phyloP scores from a whole-genome alignment of 2,113 vertebrate genomes.

The Carlito syrichta region DNA sequence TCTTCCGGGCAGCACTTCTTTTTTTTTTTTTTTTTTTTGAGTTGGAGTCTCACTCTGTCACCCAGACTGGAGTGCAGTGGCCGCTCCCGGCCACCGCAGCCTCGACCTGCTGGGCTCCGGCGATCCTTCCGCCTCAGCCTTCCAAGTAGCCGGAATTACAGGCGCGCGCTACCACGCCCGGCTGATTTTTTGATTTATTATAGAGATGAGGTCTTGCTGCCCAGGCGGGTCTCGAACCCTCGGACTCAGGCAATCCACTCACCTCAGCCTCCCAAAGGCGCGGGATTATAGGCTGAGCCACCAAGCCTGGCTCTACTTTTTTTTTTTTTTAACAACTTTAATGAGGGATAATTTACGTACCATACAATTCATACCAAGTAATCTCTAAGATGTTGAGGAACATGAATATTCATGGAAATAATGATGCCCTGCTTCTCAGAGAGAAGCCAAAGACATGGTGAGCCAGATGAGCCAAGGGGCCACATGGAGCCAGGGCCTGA shows the following conservation, averaged over 20 bases:
- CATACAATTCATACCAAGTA: neutral
- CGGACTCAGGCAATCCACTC: neutral
- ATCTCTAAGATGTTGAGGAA: constrained; percentile 63
- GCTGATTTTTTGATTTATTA: neutral
- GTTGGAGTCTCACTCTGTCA: fast-evolving
- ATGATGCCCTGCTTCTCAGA: neutral
- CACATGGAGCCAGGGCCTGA: fast-evolving
- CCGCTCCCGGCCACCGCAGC: fast-evolving
- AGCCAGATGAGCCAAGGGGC: neutral
- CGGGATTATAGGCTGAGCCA: neutral
- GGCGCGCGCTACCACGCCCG: fast-evolving
- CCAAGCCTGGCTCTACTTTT: fast-evolving
- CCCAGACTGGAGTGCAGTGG: neutral
- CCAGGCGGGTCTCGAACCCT: neutral
- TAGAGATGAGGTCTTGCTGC: neutral
- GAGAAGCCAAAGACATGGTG: neutral
- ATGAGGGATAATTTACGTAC: too few species aligned
- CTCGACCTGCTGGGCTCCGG: neutral
- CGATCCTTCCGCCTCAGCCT: neutral
- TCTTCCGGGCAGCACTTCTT: constrained; percentile 30
- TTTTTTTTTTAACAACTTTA: neutral
- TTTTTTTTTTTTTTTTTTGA: neutral
- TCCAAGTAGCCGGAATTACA: neutral
- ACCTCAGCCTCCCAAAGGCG: neutral
- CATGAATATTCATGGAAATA: neutral